phyloP scores from a whole-genome alignment of 1,140 invertebrate genomes.

The Drosophila saltans region DNA sequence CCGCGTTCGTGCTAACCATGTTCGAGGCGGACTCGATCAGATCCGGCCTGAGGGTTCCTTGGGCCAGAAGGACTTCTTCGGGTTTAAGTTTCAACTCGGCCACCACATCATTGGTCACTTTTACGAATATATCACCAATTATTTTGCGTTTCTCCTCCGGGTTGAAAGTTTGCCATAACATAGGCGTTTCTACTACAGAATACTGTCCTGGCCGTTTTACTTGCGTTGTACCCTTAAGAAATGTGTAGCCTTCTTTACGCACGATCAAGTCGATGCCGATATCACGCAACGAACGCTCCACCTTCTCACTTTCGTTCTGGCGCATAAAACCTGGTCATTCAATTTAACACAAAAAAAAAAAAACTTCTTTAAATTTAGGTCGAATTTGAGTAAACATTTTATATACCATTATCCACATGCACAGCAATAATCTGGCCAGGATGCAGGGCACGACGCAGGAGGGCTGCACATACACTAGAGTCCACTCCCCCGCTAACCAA shows the following conservation, averaged over 20 bases:
- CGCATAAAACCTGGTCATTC: constrained; percentile 93
- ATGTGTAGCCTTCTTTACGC: constrained; percentile 89
- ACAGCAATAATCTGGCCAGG: constrained; percentile 97
- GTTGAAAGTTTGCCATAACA: constrained; percentile 92
- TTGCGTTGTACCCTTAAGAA: constrained; percentile 91
- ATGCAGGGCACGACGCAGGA: constrained; percentile 94
- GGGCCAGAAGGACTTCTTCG: constrained; percentile 93
- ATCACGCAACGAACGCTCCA: constrained; percentile 92
- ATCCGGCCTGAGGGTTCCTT: constrained; percentile 98
- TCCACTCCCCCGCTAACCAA: constrained; percentile 98
- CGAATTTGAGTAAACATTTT: not conserved
- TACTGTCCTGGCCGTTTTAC: constrained; percentile 85
- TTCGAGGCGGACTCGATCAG: constrained; percentile 98
- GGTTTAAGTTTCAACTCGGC: constrained; percentile 91
- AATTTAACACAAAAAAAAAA: not conserved
- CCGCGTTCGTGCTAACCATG: constrained; percentile 93
- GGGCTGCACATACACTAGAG: constrained; percentile 98
- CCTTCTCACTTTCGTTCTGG: constrained; percentile 95
- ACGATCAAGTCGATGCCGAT: constrained; percentile 95
- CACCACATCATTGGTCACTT: constrained; percentile 93
- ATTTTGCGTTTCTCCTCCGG: constrained; percentile 99
- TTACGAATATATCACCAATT: constrained; percentile 99
- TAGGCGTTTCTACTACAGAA: constrained; percentile 89
- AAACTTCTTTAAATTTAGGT: constrained; percentile 5
- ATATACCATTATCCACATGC: constrained; percentile 96